These are phyloP conservation scores for Entomyzon cyanotis DNA, from an alignment of 2,113 vertebrate species.

Conservation along the genomic window DNA sequence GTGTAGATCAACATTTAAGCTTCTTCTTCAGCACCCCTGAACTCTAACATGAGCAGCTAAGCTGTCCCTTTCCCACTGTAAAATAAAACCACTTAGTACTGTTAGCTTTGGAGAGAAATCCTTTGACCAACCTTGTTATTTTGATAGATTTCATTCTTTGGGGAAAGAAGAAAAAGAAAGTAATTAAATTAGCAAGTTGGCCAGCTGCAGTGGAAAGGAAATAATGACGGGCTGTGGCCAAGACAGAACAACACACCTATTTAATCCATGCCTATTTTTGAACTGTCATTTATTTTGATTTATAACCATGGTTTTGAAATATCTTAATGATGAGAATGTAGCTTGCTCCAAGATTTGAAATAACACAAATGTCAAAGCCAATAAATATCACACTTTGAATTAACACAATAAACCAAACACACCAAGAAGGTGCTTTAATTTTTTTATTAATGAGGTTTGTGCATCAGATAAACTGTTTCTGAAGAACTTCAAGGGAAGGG, in stretches of 20 bases:
- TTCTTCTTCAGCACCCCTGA: not conserved
- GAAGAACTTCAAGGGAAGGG: not conserved
- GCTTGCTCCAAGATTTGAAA: constrained; percentile 24
- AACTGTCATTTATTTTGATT: constrained; percentile 56
- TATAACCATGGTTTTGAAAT: constrained; percentile 49
- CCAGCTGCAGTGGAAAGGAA: constrained; percentile 39
- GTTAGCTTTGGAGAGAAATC: constrained; percentile 11
- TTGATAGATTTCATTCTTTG: constrained; percentile 1
- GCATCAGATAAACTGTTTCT: not conserved
- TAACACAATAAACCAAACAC: constrained; percentile 1
- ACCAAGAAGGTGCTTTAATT: not conserved
- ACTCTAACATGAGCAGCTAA: not conserved
- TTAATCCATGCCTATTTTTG: constrained; percentile 44
- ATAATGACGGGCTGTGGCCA: constrained; percentile 16
- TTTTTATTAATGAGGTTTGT: not conserved
- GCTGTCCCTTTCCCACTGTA: not conserved
- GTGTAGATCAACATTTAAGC: not conserved
- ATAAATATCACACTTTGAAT: constrained; percentile 1
- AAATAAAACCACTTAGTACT: not conserved
- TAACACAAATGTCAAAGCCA: constrained; percentile 1
- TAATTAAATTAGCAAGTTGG: constrained; percentile 46
- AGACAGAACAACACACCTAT: constrained; percentile 42
- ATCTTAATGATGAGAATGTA: not conserved
- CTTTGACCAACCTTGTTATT: not conserved
- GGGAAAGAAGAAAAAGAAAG: constrained; percentile 6